Conservation (phyloP, 2,113 vertebrate genomes). For the Tricholaema leucomelas region DNA sequence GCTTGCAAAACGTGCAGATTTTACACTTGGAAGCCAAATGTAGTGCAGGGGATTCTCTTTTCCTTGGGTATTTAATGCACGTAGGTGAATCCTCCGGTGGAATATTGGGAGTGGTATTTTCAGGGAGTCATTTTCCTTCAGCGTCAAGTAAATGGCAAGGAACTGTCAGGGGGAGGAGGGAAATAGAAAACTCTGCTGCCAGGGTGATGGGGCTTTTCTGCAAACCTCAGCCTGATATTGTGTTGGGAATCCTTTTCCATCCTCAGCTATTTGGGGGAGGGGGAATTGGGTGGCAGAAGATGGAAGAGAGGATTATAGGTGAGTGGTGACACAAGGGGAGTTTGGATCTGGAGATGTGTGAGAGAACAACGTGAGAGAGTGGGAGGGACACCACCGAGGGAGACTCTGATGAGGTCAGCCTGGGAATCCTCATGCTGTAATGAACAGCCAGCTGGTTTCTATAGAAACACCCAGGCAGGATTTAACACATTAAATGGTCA, state of each 20-base stretch:
- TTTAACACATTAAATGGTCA: neutral
- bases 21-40: neutral
- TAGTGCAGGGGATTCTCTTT: neutral
- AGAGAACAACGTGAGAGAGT: neutral
- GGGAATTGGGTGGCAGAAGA: neutral
- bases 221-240: neutral
- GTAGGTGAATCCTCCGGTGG: neutral
- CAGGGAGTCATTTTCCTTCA: neutral
- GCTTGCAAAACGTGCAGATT: neutral
- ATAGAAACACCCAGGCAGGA: neutral
- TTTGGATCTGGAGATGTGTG: accelerated
- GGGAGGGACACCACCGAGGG: neutral
- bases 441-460: neutral
- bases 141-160: neutral
- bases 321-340: neutral
- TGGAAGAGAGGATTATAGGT: neutral
- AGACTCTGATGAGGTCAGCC: slow-evolving; percentile 14
- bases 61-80: neutral
- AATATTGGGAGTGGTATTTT: neutral
- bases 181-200: neutral
- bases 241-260: neutral
- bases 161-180: neutral
- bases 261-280: neutral
- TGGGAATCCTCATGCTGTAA: slow-evolving; percentile 8
- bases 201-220: neutral